Percentiles rank a stretch among this genome's conserved stretches.
Conservation (phyloP, 2,113 vertebrate genomes). For the Etia nguti region DNA sequence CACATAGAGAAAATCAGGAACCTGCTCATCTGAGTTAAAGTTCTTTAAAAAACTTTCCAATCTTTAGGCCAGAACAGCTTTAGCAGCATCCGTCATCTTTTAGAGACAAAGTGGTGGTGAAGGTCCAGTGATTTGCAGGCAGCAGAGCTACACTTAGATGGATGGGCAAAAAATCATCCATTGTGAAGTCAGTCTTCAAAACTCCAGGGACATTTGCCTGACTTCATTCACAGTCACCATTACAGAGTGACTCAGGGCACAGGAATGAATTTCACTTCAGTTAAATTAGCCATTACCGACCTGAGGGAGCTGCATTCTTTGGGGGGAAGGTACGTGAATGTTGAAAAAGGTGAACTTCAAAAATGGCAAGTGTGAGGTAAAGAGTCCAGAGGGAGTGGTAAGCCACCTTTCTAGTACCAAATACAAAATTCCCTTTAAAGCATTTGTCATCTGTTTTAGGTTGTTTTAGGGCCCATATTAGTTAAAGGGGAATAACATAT, state of each 20-base stretch:
- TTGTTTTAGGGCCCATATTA: background rate
- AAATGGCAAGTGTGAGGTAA: background rate
- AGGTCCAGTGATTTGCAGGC: slow-evolving; percentile 19
- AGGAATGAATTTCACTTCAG: background rate
- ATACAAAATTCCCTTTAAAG: background rate
- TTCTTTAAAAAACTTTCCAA: background rate
- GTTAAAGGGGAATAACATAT: background rate
- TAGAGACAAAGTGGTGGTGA: slow-evolving; percentile 14
- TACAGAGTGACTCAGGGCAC: slow-evolving; percentile 12
- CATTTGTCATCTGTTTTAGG: background rate
- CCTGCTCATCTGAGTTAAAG: background rate
- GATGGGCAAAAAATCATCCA: slow-evolving; percentile 24
- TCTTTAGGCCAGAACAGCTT: slow-evolving; percentile 7
- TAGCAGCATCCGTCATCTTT: slow-evolving; percentile 29
- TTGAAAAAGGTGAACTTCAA: background rate
- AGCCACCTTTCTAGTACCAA: background rate
- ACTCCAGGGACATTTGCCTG: slow-evolving; percentile 26
- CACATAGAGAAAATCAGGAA: background rate
- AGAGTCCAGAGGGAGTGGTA: background rate
- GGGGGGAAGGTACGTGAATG: background rate
- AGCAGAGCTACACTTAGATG: background rate
- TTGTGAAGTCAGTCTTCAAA: slow-evolving; percentile 22
- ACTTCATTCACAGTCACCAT: slow-evolving; percentile 31
- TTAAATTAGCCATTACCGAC: slow-evolving; percentile 21
- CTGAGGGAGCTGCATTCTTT: background rate